Conservation (phyloP, 2,888 invertebrate genomes). For the Tipula lateralis region DNA sequence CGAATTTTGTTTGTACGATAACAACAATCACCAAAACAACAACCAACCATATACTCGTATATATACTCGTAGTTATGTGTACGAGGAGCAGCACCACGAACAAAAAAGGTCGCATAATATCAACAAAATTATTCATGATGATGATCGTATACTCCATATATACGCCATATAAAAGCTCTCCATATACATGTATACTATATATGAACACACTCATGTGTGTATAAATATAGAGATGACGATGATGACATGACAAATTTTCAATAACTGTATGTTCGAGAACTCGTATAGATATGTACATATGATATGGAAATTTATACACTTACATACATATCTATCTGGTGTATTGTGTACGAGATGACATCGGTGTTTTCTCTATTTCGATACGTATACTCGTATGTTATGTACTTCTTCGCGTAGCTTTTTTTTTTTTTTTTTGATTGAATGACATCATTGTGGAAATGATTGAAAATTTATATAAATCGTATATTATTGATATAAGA, state of each 20-base stretch:
- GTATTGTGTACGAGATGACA: neutral
- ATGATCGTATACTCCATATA: neutral
- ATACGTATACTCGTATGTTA: neutral
- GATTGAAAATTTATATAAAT: neutral
- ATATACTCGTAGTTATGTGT: no score
- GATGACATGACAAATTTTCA: slow-evolving; percentile 19
- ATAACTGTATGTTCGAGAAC: neutral
- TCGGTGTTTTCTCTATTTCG: neutral
- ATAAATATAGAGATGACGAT: neutral
- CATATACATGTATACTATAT: neutral
- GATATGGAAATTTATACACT: neutral
- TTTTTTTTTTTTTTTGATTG: neutral
- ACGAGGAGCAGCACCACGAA: neutral
- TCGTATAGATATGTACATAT: no score
- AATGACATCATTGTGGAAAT: neutral
- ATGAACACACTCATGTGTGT: neutral
- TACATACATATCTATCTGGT: neutral
- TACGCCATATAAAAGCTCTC: no score
- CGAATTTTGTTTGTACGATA: neutral
- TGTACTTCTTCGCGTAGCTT: neutral
- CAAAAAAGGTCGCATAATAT: slow-evolving; percentile 12
- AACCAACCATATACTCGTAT: neutral
- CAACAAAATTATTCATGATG: neutral
- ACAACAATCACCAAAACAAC: neutral
- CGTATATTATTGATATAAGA: neutral